Evolutionary conservation across 2,113 vertebrate genomes (phyloP).

Genomic region (Hydropotes inermis): DNA sequence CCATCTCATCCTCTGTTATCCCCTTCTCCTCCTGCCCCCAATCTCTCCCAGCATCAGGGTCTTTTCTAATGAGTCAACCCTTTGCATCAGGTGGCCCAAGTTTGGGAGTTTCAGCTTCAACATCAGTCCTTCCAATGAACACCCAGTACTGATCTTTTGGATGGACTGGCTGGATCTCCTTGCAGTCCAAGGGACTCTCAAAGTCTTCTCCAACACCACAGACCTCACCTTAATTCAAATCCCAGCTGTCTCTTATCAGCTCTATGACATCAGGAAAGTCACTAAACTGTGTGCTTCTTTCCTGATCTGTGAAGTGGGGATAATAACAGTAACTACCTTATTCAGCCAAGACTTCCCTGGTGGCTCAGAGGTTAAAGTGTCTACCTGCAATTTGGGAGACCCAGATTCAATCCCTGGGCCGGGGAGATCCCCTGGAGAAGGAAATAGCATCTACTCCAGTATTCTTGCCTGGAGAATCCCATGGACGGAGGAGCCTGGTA

Average conservation of each 20-base stretch:
- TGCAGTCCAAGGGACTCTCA: too few species aligned
- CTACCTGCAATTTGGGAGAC: not conserved
- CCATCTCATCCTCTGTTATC: too few species aligned
- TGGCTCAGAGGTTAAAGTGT: not conserved
- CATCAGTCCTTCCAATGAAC: too few species aligned
- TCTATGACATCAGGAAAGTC: not conserved
- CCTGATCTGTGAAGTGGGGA: not conserved
- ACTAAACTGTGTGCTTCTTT: not conserved
- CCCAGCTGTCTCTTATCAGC: not conserved
- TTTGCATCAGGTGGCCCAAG: too few species aligned
- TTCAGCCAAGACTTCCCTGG: not conserved
- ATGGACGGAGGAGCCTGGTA: fast-evolving
- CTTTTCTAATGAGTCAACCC: too few species aligned
- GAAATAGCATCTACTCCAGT: not conserved
- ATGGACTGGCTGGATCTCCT: too few species aligned
- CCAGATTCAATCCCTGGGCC: not conserved
- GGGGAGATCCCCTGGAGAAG: not conserved
- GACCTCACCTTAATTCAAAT: not conserved
- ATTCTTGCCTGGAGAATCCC: not conserved
- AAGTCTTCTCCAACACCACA: too few species aligned
- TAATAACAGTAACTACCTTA: not conserved
- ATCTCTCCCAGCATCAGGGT: too few species aligned
- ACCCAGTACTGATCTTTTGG: too few species aligned
- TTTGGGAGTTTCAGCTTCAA: too few species aligned
- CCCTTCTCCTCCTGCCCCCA: too few species aligned